phyloP scores from a whole-genome alignment of 2,888 invertebrate species.

The Caenorhabditis sulstoni region DNA sequence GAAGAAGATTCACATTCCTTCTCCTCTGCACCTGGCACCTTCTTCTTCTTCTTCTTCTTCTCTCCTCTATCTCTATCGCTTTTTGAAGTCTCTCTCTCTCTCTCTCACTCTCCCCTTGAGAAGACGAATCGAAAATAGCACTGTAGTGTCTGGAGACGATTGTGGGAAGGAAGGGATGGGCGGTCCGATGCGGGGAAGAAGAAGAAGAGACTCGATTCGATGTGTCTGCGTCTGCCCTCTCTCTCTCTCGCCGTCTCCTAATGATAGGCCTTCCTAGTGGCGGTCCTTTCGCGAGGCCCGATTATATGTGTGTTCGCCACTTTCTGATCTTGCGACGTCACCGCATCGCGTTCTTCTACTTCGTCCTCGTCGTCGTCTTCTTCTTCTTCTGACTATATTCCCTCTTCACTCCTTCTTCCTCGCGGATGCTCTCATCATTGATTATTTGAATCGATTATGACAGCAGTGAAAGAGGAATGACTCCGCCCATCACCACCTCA shows the following conservation, averaged over 20 bases:
- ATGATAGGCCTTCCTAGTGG: conserved; percentile 25
- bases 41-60: too few species aligned
- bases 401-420: too few species aligned
- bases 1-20: too few species aligned
- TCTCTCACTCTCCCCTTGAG: too few species aligned
- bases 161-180: conserved; percentile 21
- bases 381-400: conserved; percentile 45
- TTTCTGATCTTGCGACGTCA: conserved; percentile 61
- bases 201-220: background rate
- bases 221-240: conserved; percentile 7
- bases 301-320: conserved; percentile 52
- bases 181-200: conserved; percentile 11
- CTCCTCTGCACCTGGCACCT: too few species aligned
- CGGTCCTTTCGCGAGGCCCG: conserved; percentile 7
- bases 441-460: conserved; percentile 23
- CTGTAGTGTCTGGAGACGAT: background rate
- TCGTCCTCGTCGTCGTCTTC: conserved; percentile 15
- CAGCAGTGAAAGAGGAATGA: conserved; percentile 4
- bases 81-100: too few species aligned
- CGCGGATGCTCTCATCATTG: background rate
- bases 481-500: conserved; percentile 17
- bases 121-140: too few species aligned
- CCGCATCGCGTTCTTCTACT: conserved; percentile 49
- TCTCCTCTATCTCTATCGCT: too few species aligned
- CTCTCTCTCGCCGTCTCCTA: conserved; percentile 10